Evolutionary conservation across 2,888 invertebrate genomes (phyloP).

Genomic region (Synergus gifuensis): DNA sequence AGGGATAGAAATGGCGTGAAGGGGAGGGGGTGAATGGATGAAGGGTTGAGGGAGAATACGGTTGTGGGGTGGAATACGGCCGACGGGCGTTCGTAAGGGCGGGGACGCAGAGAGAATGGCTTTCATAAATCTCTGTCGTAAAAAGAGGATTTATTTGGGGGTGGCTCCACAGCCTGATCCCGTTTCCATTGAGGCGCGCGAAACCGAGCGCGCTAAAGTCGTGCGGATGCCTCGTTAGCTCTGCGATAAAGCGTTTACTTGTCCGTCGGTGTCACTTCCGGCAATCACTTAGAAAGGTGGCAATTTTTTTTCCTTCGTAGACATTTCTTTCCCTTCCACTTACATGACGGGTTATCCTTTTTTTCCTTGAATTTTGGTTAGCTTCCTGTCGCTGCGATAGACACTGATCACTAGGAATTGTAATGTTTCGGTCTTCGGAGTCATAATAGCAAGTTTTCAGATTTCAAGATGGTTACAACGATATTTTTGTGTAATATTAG

Average conservation of each 20-base stretch:
- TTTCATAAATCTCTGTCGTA: slow-evolving; percentile 77
- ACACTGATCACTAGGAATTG: slow-evolving; percentile 29
- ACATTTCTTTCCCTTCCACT: slow-evolving; percentile 45
- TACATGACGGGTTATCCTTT: slow-evolving; percentile 28
- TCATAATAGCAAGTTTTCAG: no score
- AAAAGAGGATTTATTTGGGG: slow-evolving; percentile 77
- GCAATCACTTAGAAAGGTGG: slow-evolving; percentile 67
- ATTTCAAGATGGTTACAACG: no score
- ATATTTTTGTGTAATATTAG: no score
- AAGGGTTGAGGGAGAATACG: slow-evolving; percentile 42
- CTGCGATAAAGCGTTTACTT: slow-evolving; percentile 74
- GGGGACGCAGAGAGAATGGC: slow-evolving; percentile 67
- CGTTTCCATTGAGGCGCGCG: slow-evolving; percentile 67
- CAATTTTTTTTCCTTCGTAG: slow-evolving; percentile 31
- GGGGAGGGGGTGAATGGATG: slow-evolving; percentile 45
- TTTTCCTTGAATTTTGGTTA: background rate
- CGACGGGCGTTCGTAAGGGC: slow-evolving; percentile 46
- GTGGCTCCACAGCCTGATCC: slow-evolving; percentile 64
- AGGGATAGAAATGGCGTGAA: slow-evolving; percentile 47
- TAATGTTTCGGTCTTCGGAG: background rate
- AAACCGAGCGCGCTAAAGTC: slow-evolving; percentile 66
- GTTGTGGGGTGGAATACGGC: slow-evolving; percentile 36
- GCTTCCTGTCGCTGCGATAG: background rate
- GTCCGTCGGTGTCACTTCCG: slow-evolving; percentile 72
- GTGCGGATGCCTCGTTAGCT: slow-evolving; percentile 73